Evolutionary conservation across 2,888 invertebrate species (phyloP).

Genomic region (Seira ritae): DNA sequence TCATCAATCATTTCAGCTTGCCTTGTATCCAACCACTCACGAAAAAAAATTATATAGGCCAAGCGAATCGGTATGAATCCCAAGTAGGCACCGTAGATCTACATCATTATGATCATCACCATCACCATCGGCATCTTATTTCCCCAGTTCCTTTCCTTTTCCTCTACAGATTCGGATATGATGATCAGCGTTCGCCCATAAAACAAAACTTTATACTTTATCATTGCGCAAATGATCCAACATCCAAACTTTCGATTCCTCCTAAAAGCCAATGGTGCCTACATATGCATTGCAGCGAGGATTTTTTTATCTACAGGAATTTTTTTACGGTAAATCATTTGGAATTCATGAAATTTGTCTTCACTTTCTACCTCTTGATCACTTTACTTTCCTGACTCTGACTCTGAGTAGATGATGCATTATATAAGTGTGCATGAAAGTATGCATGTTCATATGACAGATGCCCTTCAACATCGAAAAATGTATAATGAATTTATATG

Average conservation of each 20-base stretch:
- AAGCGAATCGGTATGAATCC: conserved; percentile 6
- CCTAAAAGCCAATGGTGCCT: background rate
- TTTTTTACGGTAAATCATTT: background rate
- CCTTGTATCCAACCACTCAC: conserved; percentile 10
- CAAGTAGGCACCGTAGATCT: background rate
- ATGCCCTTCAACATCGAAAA: conserved; percentile 38
- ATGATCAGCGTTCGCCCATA: background rate
- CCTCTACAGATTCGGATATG: too few relatives aligned
- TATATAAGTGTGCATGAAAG: background rate
- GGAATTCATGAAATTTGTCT: conserved; percentile 13
- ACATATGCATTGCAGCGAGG: background rate
- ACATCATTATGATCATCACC: background rate
- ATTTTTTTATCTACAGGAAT: background rate
- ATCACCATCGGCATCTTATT: background rate
- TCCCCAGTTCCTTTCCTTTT: background rate
- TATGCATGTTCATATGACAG: conserved; percentile 35
- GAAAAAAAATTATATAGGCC: conserved; percentile 14
- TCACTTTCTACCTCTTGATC: background rate
- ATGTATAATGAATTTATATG: conserved; percentile 30
- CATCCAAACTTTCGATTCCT: conserved; percentile 15
- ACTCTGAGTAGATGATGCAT: background rate
- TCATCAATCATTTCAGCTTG: conserved; percentile 48
- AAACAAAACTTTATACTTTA: background rate
- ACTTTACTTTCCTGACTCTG: background rate
- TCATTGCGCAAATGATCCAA: background rate